Evolutionary conservation across 2,113 vertebrate species (phyloP).

Genomic region (Grammomys surdaster): DNA sequence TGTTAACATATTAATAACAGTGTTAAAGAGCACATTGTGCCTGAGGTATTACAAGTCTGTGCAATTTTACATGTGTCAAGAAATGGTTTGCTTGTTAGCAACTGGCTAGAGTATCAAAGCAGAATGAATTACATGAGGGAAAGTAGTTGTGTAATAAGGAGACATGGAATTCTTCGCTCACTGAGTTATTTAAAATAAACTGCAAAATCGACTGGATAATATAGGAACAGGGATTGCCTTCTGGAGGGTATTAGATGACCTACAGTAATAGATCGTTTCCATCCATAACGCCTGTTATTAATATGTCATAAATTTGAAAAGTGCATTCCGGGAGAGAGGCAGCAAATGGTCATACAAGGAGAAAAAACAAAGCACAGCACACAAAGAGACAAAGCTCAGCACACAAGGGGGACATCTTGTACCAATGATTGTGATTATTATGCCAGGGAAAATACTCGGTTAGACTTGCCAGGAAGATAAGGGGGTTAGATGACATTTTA

Average conservation of each 20-base stretch:
- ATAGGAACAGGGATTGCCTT: slow-evolving; percentile 71
- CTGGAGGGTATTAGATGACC: slow-evolving; percentile 75
- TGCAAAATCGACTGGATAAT: slow-evolving; percentile 69
- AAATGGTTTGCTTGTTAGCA: slow-evolving; percentile 84
- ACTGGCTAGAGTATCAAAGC: slow-evolving; percentile 77
- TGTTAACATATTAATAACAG: slow-evolving; percentile 86
- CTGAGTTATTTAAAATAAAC: slow-evolving; percentile 79
- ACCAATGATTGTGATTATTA: slow-evolving; percentile 53
- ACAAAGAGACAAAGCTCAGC: not conserved
- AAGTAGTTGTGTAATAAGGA: slow-evolving; percentile 67
- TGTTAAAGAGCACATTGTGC: slow-evolving; percentile 85
- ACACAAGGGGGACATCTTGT: not conserved
- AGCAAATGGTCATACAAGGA: slow-evolving; percentile 30
- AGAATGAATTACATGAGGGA: slow-evolving; percentile 66
- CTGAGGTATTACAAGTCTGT: slow-evolving; percentile 84
- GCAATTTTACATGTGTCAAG: slow-evolving; percentile 86
- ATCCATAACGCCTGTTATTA: slow-evolving; percentile 80
- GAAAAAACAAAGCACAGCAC: not conserved
- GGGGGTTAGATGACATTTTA: slow-evolving; percentile 9
- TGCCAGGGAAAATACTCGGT: slow-evolving; percentile 1
- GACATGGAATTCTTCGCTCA: slow-evolving; percentile 30
- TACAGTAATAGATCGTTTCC: slow-evolving; percentile 79
- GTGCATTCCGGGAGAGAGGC: slow-evolving; percentile 55
- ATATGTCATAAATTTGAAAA: slow-evolving; percentile 77
- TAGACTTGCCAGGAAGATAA: slow-evolving; percentile 44